phyloP scores from a whole-genome alignment of 2,113 vertebrate species.

The Australoheros scitulus region DNA sequence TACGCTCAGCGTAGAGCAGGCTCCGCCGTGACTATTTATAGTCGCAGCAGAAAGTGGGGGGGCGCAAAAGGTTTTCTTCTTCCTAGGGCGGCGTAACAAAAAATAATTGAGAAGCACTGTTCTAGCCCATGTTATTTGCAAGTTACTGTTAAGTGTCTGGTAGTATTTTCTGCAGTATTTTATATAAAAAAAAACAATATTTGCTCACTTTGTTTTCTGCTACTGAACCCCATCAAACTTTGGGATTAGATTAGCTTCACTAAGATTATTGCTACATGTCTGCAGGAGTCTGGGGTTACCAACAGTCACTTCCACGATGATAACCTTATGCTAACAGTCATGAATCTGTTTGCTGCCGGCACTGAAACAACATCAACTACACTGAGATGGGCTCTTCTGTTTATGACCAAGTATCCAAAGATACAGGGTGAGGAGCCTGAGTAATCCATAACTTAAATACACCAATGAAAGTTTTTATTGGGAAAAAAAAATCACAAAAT shows the following conservation, averaged over 20 bases:
- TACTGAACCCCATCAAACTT: too few relatives aligned
- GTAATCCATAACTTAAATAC: slow-evolving; percentile 46
- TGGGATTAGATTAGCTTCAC: not conserved
- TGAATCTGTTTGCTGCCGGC: not conserved
- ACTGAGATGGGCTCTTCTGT: slow-evolving; percentile 72
- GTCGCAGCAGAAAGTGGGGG: too few relatives aligned
- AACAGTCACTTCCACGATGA: slow-evolving; percentile 4
- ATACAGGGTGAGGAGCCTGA: slow-evolving; percentile 27
- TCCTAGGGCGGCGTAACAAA: too few relatives aligned
- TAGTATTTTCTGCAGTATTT: too few relatives aligned
- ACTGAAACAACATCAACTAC: slow-evolving; percentile 19
- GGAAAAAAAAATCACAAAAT: not conserved
- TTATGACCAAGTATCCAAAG: slow-evolving; percentile 54
- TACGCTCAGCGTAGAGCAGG: too few relatives aligned
- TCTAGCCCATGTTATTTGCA: too few relatives aligned
- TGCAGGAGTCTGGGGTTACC: slow-evolving; percentile 37
- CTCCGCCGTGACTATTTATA: too few relatives aligned
- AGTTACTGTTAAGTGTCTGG: too few relatives aligned
- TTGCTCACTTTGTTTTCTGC: too few relatives aligned
- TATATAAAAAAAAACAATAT: too few relatives aligned
- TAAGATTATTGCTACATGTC: not conserved
- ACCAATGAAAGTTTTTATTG: not conserved
- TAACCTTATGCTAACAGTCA: not conserved
- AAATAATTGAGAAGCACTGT: too few relatives aligned
- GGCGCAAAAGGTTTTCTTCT: too few relatives aligned